Evolutionary conservation across 2,888 invertebrate genomes (phyloP).

Genomic region (Abrostola tripartita): DNA sequence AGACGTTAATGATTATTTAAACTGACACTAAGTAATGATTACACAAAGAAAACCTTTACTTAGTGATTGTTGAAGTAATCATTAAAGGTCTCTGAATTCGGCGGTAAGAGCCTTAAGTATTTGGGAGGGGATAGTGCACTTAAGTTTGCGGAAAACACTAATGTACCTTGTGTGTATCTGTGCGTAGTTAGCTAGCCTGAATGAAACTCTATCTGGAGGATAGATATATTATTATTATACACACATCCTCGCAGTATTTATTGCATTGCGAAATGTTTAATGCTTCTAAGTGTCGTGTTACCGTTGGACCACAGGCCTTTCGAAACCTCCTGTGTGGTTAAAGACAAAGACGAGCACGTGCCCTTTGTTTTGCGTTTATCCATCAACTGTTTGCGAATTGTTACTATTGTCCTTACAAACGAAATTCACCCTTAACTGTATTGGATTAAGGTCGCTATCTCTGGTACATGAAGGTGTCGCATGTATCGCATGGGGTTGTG

Average conservation of each 20-base stretch:
- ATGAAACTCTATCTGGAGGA: too few relatives aligned
- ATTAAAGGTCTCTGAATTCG: too few relatives aligned
- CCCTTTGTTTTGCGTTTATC: slow-evolving; percentile 70
- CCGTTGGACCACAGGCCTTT: slow-evolving; percentile 71
- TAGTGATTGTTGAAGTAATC: too few relatives aligned
- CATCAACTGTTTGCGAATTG: slow-evolving; percentile 65
- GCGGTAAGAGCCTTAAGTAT: too few relatives aligned
- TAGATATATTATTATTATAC: neutral
- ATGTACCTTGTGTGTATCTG: too few relatives aligned
- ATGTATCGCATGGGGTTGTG: slow-evolving; percentile 67
- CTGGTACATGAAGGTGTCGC: slow-evolving; percentile 13
- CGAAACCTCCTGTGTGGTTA: slow-evolving; percentile 77
- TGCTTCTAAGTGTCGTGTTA: slow-evolving; percentile 62
- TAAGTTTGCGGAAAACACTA: too few relatives aligned
- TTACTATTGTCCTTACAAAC: slow-evolving; percentile 17
- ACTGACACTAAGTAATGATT: too few relatives aligned
- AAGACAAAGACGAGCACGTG: slow-evolving; percentile 62
- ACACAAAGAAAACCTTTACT: too few relatives aligned
- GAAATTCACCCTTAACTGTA: slow-evolving; percentile 8
- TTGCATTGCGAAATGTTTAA: slow-evolving; percentile 25
- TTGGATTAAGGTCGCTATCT: slow-evolving; percentile 17
- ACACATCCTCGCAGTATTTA: slow-evolving; percentile 15
- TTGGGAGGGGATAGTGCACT: too few relatives aligned
- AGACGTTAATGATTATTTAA: too few relatives aligned
- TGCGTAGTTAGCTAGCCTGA: too few relatives aligned